Evolutionary conservation across 2,797 vertebrate genomes (phyloP), one percentile per base, ranked within the genome.

Genomic region (Corythornis leucogaster): DNA sequence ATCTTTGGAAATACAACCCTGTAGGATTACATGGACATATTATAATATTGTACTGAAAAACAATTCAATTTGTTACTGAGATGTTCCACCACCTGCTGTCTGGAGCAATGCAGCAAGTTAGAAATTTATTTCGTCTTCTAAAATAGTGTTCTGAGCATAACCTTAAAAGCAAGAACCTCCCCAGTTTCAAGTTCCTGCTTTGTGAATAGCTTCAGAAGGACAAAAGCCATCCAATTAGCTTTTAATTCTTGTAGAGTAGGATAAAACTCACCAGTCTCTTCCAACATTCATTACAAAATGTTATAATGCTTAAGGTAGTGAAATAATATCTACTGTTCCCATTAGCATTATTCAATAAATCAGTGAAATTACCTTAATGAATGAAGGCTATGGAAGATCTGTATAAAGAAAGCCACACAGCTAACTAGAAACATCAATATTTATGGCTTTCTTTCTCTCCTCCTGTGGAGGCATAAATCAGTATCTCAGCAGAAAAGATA

Each of bases 1-100:
- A 31, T 46, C 68, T 92, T 92, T 90, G 74, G 77, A 96, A 94
- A 90, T 84, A 91, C 80, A 91, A 70, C 48, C 26, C 80, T 43
- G 38, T 11, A 89, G 18, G 57, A 64, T 73, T 68, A 88, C 89
- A 76, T 38, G 43, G 17, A 87, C 7, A 4, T 18, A 57, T 62
- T 73, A 73, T 25, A 59, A 64, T 5, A 5, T 46, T 53, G 25
- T n/a, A 62, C 8, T 48, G 21, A 91, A 64, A 3, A 89, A 45
- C 38, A 38, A 64, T 26, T 50, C 51, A 9, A 50, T 81, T 79
- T 83, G 38, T 58, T 59, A 93, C 25, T 2, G 15, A 70, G n/a
- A 33, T 54, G 35, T 74, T 88, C 55, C 67, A 48, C 35, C 40
- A 69, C 58, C 28, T 94, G 80, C 45, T 67, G 17, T 43, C 38